These are phyloP conservation scores for Cataglyphis hispanica DNA, from an alignment of 1,140 invertebrate genomes.

Conservation along the genomic window DNA sequence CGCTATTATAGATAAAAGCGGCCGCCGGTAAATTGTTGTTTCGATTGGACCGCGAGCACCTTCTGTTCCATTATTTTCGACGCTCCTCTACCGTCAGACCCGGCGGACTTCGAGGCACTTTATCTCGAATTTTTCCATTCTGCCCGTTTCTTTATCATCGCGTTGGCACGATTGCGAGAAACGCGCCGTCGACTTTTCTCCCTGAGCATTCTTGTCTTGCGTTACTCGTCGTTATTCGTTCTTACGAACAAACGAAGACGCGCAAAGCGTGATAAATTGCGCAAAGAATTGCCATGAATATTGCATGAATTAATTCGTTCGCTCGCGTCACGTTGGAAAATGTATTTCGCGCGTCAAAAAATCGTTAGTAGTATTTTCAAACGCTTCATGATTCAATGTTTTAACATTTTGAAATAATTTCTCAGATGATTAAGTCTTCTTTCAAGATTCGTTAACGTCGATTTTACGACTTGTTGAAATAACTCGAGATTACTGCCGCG, in stretches of 20 bases:
- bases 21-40: constrained; percentile 72
- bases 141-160: constrained; percentile 6
- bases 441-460: constrained; percentile 25
- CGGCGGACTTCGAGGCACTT: constrained; percentile 44
- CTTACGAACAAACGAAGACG: background rate
- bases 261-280: constrained; percentile 53
- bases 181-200: constrained; percentile 30
- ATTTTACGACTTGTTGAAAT: constrained; percentile 16
- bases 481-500: constrained; percentile 11
- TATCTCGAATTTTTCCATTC: constrained; percentile 71
- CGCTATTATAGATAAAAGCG: constrained; percentile 71
- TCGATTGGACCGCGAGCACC: constrained; percentile 68
- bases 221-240: constrained; percentile 35
- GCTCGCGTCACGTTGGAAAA: background rate
- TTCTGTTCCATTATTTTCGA: constrained; percentile 71
- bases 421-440: background rate
- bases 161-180: background rate
- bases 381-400: background rate
- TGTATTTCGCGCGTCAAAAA: background rate
- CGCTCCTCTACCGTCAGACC: background rate
- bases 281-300: constrained; percentile 53
- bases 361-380: constrained; percentile 21
- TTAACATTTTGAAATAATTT: background rate
- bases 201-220: constrained; percentile 23
- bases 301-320: constrained; percentile 55